These are phyloP conservation scores for Aphis craccivora DNA, from an alignment of 1,140 invertebrate genomes.

Conservation along the genomic window DNA sequence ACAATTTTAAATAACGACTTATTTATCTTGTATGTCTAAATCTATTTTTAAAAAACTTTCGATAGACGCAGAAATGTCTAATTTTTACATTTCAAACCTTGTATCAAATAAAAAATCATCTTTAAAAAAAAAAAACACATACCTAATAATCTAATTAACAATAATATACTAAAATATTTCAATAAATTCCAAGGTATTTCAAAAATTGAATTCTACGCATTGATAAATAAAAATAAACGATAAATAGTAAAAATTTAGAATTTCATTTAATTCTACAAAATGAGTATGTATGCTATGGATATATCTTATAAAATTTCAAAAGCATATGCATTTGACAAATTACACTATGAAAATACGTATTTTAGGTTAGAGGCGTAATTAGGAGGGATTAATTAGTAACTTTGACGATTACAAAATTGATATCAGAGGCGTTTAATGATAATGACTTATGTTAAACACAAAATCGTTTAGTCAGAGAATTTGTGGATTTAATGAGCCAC, in stretches of 20 bases:
- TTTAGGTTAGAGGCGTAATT: background rate
- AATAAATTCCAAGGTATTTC: background rate
- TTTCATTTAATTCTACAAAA: background rate
- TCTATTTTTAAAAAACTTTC: too few relatives aligned
- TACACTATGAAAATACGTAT: conserved; percentile 10
- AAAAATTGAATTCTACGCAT: background rate
- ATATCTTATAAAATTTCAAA: background rate
- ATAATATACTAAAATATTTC: too few relatives aligned
- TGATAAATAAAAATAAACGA: background rate
- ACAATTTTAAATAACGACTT: too few relatives aligned
- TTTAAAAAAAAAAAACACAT: too few relatives aligned
- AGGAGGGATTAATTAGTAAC: background rate
- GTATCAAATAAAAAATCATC: too few relatives aligned
- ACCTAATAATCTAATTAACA: too few relatives aligned
- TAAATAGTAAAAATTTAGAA: background rate
- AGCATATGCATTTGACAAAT: background rate
- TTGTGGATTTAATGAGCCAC: background rate
- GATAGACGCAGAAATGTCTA: too few relatives aligned
- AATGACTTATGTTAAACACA: conserved; percentile 8
- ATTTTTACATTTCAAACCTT: too few relatives aligned
- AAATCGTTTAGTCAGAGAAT: conserved; percentile 1
- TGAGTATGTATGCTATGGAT: background rate
- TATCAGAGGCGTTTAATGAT: background rate
- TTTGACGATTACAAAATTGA: conserved; percentile 17
- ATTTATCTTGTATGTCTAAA: too few relatives aligned